Evolutionary conservation across 2,113 vertebrate species (phyloP), one percentile per base, ranked within the genome.

Genomic region (Sinocyclocheilus maitianheensis): DNA sequence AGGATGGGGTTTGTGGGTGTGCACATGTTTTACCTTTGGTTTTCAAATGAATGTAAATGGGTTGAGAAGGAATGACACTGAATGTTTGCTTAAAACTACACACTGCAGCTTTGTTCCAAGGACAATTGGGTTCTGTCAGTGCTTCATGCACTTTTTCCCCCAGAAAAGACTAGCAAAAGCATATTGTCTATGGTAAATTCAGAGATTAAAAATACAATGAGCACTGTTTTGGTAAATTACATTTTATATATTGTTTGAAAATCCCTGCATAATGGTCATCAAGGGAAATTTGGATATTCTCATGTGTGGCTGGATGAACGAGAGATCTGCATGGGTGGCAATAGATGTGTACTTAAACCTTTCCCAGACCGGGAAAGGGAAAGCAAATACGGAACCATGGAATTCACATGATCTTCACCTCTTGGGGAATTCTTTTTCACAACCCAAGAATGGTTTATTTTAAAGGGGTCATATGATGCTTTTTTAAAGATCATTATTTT

Each of bases 31-130:
- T 65, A 74, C 74, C 60, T 89, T 87, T 78, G 62, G 37, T 83
- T 85, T 85, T 34, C 40, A 82, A 67, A 78, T 87, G 74, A 87
- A 62, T 87, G 77, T 87, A 76, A 87, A 62, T 85, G 51, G 79
- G 18, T 74, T 77, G 77, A 55, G 26, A 77, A 22, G 24, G 74
- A 48, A 75, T 63, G 43, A 34, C 62, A 72, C 18, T 69, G 48
- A 65, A 85, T 43, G 62, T 74, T 88, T 72, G 63, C 79, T 30
- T 14, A 65, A 58, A 53, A 55, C 71, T 30, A 58, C 5, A 82
- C 71, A 86, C 78, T 76, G 40, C 8, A 51, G 53, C 69, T 62
- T 86, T 75, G 85, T 71, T 71, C 12, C 30, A 40, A 72, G 34
- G 51, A 78, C 53, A 53, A 72, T 26, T n/a, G 51, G 60, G 43